Conservation (phyloP, 2,797 vertebrate species). For the Gymnoscopelus microlampas region DNA sequence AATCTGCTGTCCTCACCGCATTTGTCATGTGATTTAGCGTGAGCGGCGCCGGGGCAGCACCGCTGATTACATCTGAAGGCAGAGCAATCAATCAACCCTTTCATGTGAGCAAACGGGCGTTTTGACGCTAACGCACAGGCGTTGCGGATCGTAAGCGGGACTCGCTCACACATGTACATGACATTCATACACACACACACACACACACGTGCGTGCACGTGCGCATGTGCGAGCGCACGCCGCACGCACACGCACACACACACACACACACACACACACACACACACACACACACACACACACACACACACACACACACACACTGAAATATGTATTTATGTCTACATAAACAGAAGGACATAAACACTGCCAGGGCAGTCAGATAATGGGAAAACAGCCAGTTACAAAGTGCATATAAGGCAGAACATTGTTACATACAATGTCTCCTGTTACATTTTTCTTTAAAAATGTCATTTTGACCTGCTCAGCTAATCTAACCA, state of each 20-base stretch:
- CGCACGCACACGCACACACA: not conserved
- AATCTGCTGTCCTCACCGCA: conserved; percentile 22
- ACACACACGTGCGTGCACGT: not conserved
- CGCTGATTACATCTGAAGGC: conserved; percentile 48
- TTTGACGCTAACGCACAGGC: not conserved
- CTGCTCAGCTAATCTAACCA: no score
- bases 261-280: conserved; percentile 9
- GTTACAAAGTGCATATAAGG: no score
- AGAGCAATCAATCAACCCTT: conserved; percentile 57
- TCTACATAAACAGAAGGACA: no score
- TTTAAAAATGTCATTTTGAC: no score
- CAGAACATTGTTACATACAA: no score
- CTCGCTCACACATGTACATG: conserved; percentile 5
- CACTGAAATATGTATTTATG: not conserved
- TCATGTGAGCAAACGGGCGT: conserved; percentile 44
- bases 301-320: conserved; percentile 35
- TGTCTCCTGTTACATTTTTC: no score
- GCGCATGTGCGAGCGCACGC: not conserved
- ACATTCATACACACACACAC: not conserved
- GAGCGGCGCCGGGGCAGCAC: conserved; percentile 10
- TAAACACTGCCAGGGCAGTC: no score
- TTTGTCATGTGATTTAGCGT: conserved; percentile 46
- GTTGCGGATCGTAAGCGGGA: no score
- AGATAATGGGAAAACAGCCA: no score
- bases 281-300: not conserved